Base-by-base conservation (phyloP, 2,888 invertebrate species). In the Scaptomyza cyrtandrae region DNA sequence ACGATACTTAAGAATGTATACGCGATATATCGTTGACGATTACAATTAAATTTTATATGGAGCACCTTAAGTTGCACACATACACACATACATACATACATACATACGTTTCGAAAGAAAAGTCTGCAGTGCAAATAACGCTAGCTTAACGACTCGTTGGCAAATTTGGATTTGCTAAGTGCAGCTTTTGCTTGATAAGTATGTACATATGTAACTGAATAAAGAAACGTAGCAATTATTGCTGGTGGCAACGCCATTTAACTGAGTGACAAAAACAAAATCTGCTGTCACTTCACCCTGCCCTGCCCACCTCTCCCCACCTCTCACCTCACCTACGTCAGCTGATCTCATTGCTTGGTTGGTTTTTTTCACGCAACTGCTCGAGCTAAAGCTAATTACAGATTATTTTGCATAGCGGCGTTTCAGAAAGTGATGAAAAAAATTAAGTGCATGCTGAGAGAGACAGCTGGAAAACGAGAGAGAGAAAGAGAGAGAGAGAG, bases 361-460 rank as follows among this genome's bases (percentile, higher is more conserved):
- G 48, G 13, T 0, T 29, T 39, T 41, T 39, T 24, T 24, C 10
- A n/a, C n/a, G 41, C 35, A 48, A 41, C 41, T n/a, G n/a, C n/a
- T 52, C 46, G 35, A 31, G 14, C 41, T 65, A 19, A 16, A 37
- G 43, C 49, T 56, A 53, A 60, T 52, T 53, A 44, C 71, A 53
- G 27, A 44, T 49, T 45, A 46, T 48, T 73, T 68, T 62, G 57
- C 54, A 55, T 52, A 14, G 16, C 44, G n/a, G 16, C 44, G n/a
- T 14, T 49, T 19, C 24, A 37, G 11, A 62, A 52, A 44, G 44
- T 27, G 16, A 43, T 19, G 53, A 11, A 46, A 56, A 63, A 44
- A 19, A 19, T 16, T 16, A 16, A 41, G 10, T 14, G n/a, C n/a
- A 57, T 11, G 0, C 19, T 24, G 14, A 14, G 11, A 1, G 37